These are phyloP conservation scores for Diaperis boleti DNA, from an alignment of 2,888 invertebrate species.

Conservation along the genomic window DNA sequence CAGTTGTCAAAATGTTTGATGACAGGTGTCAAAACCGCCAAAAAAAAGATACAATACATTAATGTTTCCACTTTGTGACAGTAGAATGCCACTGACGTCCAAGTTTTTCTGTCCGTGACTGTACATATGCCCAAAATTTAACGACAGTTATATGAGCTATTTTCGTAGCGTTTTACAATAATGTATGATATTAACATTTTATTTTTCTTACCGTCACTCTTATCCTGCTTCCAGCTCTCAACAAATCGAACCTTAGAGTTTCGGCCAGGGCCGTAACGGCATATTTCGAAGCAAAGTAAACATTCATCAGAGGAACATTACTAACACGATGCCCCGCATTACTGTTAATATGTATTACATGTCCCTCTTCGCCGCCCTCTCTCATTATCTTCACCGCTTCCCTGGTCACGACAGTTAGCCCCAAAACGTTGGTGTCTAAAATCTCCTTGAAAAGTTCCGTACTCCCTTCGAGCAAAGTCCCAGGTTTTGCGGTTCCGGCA, in stretches of 20 bases:
- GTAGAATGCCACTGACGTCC: too few relatives aligned
- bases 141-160: too few relatives aligned
- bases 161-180: too few relatives aligned
- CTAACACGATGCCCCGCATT: slow-evolving; percentile 53
- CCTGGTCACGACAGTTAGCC: neutral
- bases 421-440: slow-evolving; percentile 50
- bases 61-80: too few relatives aligned
- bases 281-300: slow-evolving; percentile 28
- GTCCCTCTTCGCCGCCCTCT: slow-evolving; percentile 53
- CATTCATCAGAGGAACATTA: slow-evolving; percentile 46
- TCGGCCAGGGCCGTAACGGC: slow-evolving; percentile 37
- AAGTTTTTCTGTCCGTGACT: too few relatives aligned
- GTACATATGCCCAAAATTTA: too few relatives aligned
- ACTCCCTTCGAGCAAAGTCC: slow-evolving; percentile 48
- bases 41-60: too few relatives aligned
- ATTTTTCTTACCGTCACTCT: slow-evolving; percentile 27
- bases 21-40: too few relatives aligned
- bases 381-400: slow-evolving; percentile 50
- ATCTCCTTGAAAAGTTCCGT: slow-evolving; percentile 47
- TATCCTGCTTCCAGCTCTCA: slow-evolving; percentile 25
- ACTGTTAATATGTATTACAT: slow-evolving; percentile 58
- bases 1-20: too few relatives aligned
- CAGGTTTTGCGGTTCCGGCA: slow-evolving; percentile 55
- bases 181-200: neutral
- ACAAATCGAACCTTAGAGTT: slow-evolving; percentile 25